Base-by-base conservation (phyloP, 1,140 invertebrate genomes). In the Orius laevigatus region DNA sequence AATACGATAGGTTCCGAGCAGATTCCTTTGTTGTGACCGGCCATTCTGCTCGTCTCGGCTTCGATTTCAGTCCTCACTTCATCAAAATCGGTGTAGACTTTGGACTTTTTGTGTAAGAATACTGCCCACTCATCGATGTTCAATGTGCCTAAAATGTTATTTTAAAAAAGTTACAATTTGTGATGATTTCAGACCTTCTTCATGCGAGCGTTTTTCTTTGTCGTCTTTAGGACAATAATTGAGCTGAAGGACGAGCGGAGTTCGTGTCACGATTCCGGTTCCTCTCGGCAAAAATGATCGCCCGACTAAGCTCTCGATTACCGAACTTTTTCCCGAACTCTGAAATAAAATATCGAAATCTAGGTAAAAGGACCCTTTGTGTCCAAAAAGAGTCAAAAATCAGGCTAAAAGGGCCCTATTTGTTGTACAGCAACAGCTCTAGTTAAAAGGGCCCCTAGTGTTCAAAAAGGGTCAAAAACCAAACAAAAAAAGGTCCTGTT, bases 281-380 rank as follows among this genome's bases (percentile, higher is more conserved):
- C 96, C 96, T 58, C 96, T 71, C 10, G 96, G 96, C 45, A 99
- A 67, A 70, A 99, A 99, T 45, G 94, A 94, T 48, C 82, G 76
- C 0, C 96, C 95, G n/a, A 99, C 96, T 16, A 99, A 70, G 65
- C 88, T 89, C 68, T 99, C 96, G 55, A 99, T 80, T 8, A 99
- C 95, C 32, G 96, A 99, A 73, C 93, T 98, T 70, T 99, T 99
- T 38, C 96, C 96, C 46, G 95, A 94, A 70, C 94, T 98, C 91
- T 98, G 66, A 55, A 43, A 43, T 25, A 25, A 25, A 25, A 25
- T 25, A n/a, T n/a, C n/a, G n/a, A n/a, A n/a, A n/a, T n/a, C n/a
- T n/a, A n/a, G n/a, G n/a, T n/a, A n/a, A n/a, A n/a, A n/a, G n/a
- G n/a, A n/a, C n/a, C n/a, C n/a, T n/a, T n/a, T n/a, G n/a, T n/a